Base-by-base conservation (phyloP, 2,888 invertebrate species). In the Andrena marginata region DNA sequence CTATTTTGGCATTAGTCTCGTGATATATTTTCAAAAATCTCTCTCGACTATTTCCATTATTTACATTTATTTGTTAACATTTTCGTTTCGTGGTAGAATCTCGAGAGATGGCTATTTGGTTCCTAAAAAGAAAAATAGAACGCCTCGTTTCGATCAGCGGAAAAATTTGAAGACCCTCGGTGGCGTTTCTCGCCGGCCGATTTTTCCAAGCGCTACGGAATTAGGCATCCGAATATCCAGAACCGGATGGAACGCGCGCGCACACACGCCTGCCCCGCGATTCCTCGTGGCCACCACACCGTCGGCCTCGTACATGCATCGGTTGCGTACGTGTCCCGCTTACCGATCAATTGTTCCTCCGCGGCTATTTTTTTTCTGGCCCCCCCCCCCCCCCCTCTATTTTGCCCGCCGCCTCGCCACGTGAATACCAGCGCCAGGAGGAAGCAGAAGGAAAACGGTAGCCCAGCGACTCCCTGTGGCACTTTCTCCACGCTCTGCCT, bases 261-360 rank as follows among this genome's bases (percentile, higher is more conserved):
- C 76, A 64, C 73, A 65, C 59, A 73, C 79, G 72, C 83, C 87
- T 87, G 85, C 84, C 76, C 81, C 77, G 67, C 51, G 68, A 29
- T 63, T 74, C 65, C 33, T 56, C 64, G 76, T 85, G 70, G 16
- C 73, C 68, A 65, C 80, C 70, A 63, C 69, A 42, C 42, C 62
- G 73, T 77, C 71, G 85, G 51, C 69, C 78, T 78, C 86, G 85
- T 80, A 87, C 87, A 87, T 90, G 89, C 86, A 87, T 86, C 87
- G 42, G 82, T 65, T 73, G 69, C 76, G 85, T 87, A 92, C 92
- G 92, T 92, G 92, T 88, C 87, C 87, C 23, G 92, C 87, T 76
- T 92, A 90, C 89, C 79, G 87, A 92, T 91, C 89, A 89, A 90
- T 91, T 90, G 86, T 90, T 88, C 89, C 84, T 87, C 86, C 85